These are phyloP conservation scores for Homarus americanus DNA, from an alignment of 1,140 invertebrate genomes.

Conservation along the genomic window DNA sequence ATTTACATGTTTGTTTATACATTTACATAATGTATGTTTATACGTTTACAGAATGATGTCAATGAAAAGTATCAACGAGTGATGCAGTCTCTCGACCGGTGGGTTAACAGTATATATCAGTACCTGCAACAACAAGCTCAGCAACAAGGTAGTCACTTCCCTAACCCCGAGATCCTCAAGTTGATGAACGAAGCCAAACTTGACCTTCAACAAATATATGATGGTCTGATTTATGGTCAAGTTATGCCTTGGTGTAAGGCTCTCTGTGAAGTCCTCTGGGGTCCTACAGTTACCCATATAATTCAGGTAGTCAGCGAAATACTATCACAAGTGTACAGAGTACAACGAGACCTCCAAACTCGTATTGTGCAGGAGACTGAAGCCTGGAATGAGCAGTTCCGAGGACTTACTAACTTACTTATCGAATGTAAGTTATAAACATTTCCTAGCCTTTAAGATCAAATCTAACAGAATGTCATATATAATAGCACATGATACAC, in stretches of 20 bases:
- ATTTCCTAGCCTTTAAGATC: neutral
- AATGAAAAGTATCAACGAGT: neutral
- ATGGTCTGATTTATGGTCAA: neutral
- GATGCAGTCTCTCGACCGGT: neutral
- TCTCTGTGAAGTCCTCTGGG: neutral
- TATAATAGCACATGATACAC: neutral
- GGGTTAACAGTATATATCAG: neutral
- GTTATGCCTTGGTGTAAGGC: neutral
- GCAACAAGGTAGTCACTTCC: conserved; percentile 3
- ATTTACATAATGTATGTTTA: neutral
- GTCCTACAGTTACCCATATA: neutral
- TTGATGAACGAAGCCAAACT: neutral
- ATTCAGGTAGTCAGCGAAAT: neutral
- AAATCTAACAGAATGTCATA: neutral
- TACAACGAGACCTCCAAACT: neutral
- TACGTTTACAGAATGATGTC: conserved; percentile 13
- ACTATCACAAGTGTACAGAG: neutral
- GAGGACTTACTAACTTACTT: neutral
- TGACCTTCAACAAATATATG: neutral
- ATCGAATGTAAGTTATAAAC: neutral
- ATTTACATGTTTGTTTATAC: no score
- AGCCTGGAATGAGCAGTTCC: neutral
- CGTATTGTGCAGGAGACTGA: neutral
- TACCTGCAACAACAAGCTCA: conserved; percentile 17
- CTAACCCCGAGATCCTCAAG: neutral